These are phyloP conservation scores for Synaphobranchus kaupii DNA, from an alignment of 2,797 vertebrate species.

Conservation along the genomic window DNA sequence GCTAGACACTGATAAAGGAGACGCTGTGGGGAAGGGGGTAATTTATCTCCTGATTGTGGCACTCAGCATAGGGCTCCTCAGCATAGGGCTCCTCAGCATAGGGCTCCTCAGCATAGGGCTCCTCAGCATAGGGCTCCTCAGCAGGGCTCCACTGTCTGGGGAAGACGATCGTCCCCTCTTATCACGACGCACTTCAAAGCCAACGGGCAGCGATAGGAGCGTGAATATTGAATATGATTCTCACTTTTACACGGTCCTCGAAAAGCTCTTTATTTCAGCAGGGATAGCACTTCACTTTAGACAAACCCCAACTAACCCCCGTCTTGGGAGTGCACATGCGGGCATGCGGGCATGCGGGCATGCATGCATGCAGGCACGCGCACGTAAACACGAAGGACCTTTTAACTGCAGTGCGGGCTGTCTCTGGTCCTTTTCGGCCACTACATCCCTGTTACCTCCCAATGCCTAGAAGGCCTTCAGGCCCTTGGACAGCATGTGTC, in stretches of 20 bases:
- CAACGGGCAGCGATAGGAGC: not conserved
- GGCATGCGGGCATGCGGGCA: not conserved
- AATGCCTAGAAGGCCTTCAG: not conserved
- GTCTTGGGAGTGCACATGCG: not conserved
- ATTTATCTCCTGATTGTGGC: not conserved
- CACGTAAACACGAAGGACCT: not conserved
- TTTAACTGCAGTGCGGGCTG: not conserved
- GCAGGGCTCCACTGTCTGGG: not conserved
- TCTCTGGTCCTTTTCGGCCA: not conserved
- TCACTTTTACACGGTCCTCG: not conserved
- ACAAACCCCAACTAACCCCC: not conserved
- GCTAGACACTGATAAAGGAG: not conserved
- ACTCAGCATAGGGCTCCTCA: not conserved
- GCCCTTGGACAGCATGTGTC: too few species aligned
- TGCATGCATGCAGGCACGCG: not conserved
- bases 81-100: not conserved
- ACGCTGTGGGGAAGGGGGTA: not conserved
- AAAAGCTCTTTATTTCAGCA: not conserved
- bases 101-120: not conserved
- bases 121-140: not conserved
- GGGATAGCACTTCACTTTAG: not conserved
- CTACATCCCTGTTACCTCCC: not conserved
- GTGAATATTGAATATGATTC: not conserved
- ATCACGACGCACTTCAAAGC: not conserved
- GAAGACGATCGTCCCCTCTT: not conserved